These are phyloP conservation scores for Spea multiplicata DNA, from an alignment of 2,113 vertebrate genomes.

Conservation along the genomic window DNA sequence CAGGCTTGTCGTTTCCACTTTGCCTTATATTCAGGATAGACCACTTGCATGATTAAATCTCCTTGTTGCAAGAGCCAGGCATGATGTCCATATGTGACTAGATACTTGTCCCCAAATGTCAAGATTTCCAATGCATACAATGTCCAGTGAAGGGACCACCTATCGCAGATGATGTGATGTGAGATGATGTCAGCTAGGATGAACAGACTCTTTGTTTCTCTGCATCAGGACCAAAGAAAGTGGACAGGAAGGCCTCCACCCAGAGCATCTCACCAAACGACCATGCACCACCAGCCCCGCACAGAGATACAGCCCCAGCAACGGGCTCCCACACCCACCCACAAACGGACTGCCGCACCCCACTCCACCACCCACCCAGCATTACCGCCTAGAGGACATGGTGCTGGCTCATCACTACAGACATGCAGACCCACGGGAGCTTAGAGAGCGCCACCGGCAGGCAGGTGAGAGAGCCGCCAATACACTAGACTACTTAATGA, in stretches of 20 bases:
- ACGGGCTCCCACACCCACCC: slow-evolving; percentile 72
- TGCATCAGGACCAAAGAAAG: slow-evolving; percentile 92
- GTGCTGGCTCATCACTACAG: slow-evolving; percentile 90
- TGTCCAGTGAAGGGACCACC: no score
- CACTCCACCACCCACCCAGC: slow-evolving; percentile 71
- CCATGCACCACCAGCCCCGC: slow-evolving; percentile 92
- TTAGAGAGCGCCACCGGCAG: slow-evolving; percentile 80
- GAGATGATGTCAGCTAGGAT: no score
- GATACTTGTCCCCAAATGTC: no score
- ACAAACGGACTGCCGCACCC: slow-evolving; percentile 67
- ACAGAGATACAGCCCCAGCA: slow-evolving; percentile 88
- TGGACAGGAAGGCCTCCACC: slow-evolving; percentile 78
- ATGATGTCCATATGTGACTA: no score
- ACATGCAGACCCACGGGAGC: slow-evolving; percentile 78
- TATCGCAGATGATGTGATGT: no score
- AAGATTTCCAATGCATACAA: no score
- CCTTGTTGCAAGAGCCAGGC: no score
- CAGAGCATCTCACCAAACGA: slow-evolving; percentile 86
- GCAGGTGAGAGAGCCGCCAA: slow-evolving; percentile 66
- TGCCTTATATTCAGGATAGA: no score
- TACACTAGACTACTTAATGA: no score
- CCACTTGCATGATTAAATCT: no score
- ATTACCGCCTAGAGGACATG: slow-evolving; percentile 94
- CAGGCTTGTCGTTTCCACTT: no score
- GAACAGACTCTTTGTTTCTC: not conserved